Evolutionary conservation across 2,797 vertebrate species (phyloP).

Genomic region (Lycodopsis pacificus): DNA sequence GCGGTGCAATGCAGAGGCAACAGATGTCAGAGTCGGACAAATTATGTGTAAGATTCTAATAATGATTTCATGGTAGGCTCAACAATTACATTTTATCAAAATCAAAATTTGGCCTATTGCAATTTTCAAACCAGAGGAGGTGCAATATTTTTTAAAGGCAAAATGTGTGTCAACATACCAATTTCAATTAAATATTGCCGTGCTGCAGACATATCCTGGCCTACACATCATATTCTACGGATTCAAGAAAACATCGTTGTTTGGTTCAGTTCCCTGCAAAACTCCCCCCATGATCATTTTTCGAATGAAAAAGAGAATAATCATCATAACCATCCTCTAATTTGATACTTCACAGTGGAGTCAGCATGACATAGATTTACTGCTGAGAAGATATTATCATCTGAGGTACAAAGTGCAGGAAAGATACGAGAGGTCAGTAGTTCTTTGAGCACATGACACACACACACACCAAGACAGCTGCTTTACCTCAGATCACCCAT

Average conservation of each 20-base stretch:
- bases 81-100: no score
- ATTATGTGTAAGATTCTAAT: no score
- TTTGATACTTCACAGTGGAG: not conserved
- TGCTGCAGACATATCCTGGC: not conserved
- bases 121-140: not conserved
- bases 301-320: not conserved
- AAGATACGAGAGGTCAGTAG: conserved; percentile 14
- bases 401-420: conserved; percentile 21
- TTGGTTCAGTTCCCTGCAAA: not conserved
- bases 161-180: no score
- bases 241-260: not conserved
- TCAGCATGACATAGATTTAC: not conserved
- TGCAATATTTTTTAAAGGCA: no score
- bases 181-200: not conserved
- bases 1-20: not conserved
- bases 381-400: not conserved
- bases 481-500: conserved; percentile 49
- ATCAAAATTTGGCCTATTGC: not conserved
- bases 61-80: no score
- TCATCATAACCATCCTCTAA: not conserved
- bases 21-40: not conserved
- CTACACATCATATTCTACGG: not conserved
- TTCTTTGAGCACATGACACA: not conserved
- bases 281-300: not conserved
- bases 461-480: conserved; percentile 33